Evolutionary conservation across 1,140 invertebrate genomes (phyloP).

Genomic region (Tetraneura akinire): DNA sequence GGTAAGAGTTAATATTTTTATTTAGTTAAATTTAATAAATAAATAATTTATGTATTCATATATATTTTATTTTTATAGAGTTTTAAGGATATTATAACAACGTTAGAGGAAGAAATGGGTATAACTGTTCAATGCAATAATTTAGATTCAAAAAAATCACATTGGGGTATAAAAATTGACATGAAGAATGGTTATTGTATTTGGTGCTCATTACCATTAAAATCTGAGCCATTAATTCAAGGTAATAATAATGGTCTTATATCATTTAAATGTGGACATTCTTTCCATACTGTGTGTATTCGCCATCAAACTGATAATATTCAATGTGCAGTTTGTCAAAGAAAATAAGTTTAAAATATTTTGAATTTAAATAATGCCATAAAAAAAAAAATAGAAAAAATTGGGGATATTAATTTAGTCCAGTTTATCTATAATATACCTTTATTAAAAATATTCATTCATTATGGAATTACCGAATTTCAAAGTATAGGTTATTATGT

Average conservation of each 20-base stretch:
- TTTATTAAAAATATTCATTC: not conserved
- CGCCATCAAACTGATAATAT: constrained; percentile 50
- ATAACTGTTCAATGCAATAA: not conserved
- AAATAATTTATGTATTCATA: not conserved
- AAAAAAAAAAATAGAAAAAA: not conserved
- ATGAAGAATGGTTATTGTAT: constrained; percentile 53
- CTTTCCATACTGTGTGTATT: constrained; percentile 55
- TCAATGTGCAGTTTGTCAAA: constrained; percentile 24
- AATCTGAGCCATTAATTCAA: constrained; percentile 52
- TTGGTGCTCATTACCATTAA: constrained; percentile 54
- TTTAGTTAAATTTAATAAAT: not conserved
- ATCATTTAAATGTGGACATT: constrained; percentile 55
- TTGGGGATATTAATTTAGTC: not conserved
- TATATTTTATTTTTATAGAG: not conserved
- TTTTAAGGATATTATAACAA: not conserved
- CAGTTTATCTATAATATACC: not conserved
- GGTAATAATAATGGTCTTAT: constrained; percentile 54
- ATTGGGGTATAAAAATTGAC: constrained; percentile 55
- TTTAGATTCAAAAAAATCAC: constrained; percentile 46
- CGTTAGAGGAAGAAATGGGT: constrained; percentile 22
- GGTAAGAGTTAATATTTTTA: not conserved
- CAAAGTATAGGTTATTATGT: not conserved
- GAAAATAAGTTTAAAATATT: not conserved
- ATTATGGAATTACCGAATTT: not conserved
- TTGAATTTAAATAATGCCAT: not conserved